Percentiles rank a stretch among this genome's conserved stretches.
Evolutionary conservation across 2,797 vertebrate genomes (phyloP).

Genomic region (Mustela erminea): DNA sequence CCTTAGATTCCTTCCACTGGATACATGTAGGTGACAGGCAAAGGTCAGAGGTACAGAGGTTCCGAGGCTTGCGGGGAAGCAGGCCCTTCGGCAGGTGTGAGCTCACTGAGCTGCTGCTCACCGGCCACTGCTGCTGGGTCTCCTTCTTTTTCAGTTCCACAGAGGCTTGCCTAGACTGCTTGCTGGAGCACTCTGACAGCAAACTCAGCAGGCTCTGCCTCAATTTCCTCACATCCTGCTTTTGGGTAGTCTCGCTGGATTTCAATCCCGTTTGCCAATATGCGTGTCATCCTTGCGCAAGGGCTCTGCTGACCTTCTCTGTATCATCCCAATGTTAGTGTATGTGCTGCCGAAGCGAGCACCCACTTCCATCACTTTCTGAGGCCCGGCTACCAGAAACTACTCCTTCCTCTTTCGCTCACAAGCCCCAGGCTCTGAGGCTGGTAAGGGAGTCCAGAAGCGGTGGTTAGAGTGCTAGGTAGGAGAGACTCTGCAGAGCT

Average conservation of each 20-base stretch:
- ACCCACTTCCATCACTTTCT: constrained; percentile 86
- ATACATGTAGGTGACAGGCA: constrained; percentile 91
- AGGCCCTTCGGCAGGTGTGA: constrained; percentile 90
- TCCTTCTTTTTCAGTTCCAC: not conserved
- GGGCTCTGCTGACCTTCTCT: not conserved
- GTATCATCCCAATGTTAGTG: not conserved
- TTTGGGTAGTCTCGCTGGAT: constrained; percentile 92
- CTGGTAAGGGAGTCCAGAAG: not conserved
- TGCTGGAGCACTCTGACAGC: constrained; percentile 84
- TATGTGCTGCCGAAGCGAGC: not conserved
- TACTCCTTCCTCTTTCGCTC: not conserved
- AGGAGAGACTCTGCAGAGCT: not conserved
- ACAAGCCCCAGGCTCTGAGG: not conserved
- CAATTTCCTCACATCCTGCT: constrained; percentile 93
- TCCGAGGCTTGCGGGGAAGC: constrained; percentile 90
- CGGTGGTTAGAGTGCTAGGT: not conserved
- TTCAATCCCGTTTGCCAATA: constrained; percentile 57
- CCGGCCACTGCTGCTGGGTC: accelerated
- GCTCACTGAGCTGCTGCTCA: constrained; percentile 85
- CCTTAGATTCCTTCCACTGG: constrained; percentile 93
- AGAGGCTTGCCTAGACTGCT: not conserved
- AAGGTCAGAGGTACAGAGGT: constrained; percentile 92
- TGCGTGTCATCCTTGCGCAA: not conserved
- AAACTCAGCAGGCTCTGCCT: constrained; percentile 93
- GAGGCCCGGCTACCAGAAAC: not conserved